Conservation (phyloP, 2,797 vertebrate genomes). For the Aselliscus stoliczkanus region DNA sequence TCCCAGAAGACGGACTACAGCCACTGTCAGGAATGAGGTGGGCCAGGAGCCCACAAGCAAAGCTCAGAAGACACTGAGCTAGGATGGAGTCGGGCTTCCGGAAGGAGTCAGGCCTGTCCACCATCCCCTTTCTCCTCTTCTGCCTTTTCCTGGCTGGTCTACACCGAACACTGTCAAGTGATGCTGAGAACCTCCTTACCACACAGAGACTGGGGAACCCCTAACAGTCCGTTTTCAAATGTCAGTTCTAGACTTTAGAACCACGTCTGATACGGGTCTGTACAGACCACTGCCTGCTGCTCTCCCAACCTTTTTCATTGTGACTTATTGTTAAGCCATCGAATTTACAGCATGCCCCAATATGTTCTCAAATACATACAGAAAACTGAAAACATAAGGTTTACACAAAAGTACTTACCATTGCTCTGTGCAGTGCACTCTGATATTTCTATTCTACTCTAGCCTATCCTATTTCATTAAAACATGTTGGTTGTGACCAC, state of each 20-base stretch:
- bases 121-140: background rate
- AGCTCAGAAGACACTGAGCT: background rate
- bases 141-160: background rate
- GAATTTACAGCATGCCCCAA: background rate
- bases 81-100: background rate
- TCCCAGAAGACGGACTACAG: background rate
- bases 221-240: background rate
- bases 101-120: background rate
- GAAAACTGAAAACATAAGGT: background rate
- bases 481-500: background rate
- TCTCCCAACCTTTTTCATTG: background rate
- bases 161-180: background rate
- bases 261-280: background rate
- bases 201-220: background rate
- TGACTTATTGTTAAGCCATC: background rate
- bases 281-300: background rate
- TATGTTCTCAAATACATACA: background rate
- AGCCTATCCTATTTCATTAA: background rate
- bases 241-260: background rate
- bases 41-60: background rate
- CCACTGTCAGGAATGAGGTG: rapidly evolving
- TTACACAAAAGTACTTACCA: background rate
- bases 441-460: background rate
- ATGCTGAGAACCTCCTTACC: background rate
- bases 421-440: background rate